Conservation (phyloP, 2,797 vertebrate species). For the Trachurus trachurus region DNA sequence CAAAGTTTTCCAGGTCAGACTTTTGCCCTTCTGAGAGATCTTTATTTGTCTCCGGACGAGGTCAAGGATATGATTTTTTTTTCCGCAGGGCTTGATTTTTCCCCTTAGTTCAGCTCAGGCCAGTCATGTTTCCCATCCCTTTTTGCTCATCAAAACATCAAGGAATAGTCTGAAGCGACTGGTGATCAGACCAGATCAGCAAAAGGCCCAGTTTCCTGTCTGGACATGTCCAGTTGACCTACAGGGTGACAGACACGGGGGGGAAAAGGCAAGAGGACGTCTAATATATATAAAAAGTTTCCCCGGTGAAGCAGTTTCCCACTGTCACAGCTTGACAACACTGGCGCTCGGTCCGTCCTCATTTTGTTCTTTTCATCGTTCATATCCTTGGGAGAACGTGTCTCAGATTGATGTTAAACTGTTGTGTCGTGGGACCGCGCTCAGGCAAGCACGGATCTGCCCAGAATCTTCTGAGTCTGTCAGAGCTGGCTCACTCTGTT, state of each 20-base stretch:
- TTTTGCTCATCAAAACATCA: conserved; percentile 19
- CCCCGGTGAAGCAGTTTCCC: conserved; percentile 32
- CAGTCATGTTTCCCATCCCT: not conserved
- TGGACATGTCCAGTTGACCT: conserved; percentile 12
- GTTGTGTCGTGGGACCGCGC: conserved; percentile 62
- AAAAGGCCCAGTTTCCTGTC: conserved; percentile 24
- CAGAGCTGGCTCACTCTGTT: conserved; percentile 28
- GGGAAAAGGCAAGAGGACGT: conserved; percentile 20
- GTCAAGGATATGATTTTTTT: conserved; percentile 5
- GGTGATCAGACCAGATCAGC: conserved; percentile 10
- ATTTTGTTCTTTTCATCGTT: conserved; percentile 59
- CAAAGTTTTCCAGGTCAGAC: conserved; percentile 2
- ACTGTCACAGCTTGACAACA: conserved; percentile 44
- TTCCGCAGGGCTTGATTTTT: not conserved
- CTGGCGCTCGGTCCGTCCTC: conserved; percentile 42
- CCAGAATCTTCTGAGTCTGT: conserved; percentile 57
- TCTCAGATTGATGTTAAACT: conserved; percentile 62
- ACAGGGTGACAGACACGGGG: not conserved
- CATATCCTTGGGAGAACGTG: conserved; percentile 20
- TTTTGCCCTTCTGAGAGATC: not conserved
- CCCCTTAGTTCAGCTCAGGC: not conserved
- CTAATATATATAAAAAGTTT: conserved; percentile 16
- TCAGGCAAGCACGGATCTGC: conserved; percentile 63
- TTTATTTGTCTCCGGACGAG: conserved; percentile 16
- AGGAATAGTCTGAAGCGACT: conserved; percentile 1